Percentiles rank a stretch among this genome's conserved stretches.
phyloP scores from a whole-genome alignment of 1,140 invertebrate species.

The Physella acuta region DNA sequence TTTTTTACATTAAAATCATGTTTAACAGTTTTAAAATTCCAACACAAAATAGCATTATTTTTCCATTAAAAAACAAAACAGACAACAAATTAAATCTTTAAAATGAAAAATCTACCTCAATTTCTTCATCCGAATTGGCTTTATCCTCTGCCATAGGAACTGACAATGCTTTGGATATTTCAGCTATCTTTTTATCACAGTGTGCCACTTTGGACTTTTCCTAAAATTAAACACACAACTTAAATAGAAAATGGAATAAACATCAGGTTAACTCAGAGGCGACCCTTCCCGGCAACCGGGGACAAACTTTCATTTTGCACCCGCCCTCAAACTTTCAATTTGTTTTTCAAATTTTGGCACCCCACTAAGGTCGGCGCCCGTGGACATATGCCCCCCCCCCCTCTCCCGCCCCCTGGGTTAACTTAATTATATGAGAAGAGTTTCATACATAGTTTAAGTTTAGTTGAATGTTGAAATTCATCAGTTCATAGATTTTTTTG shows the following conservation, averaged over 20 bases:
- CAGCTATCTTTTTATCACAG: slow-evolving; percentile 41
- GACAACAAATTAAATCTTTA: not conserved
- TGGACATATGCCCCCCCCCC: too few species aligned
- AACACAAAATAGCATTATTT: too few species aligned
- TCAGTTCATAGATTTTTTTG: too few species aligned
- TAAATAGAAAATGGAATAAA: slow-evolving; percentile 11
- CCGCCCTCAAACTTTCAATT: too few species aligned
- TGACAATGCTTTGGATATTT: slow-evolving; percentile 37
- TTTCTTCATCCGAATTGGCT: slow-evolving; percentile 29
- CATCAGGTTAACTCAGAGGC: not conserved
- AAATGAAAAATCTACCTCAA: slow-evolving; percentile 24
- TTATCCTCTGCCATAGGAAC: slow-evolving; percentile 30
- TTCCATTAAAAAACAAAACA: not conserved
- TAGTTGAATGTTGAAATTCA: not conserved
- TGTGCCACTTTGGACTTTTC: slow-evolving; percentile 44
- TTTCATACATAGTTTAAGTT: not conserved
- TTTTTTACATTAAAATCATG: too few species aligned
- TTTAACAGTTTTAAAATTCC: too few species aligned
- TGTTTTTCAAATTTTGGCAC: too few species aligned
- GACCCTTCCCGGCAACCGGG: too few species aligned
- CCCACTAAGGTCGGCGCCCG: too few species aligned
- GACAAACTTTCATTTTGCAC: too few species aligned
- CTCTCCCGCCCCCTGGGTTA: too few species aligned
- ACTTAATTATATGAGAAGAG: not conserved
- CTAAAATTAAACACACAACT: slow-evolving; percentile 36